Evolutionary conservation across 64 coral and sea anemone genomes (phyloP), one percentile per base, ranked within the genome.

Genomic region (Catalaphyllia jardinei): DNA sequence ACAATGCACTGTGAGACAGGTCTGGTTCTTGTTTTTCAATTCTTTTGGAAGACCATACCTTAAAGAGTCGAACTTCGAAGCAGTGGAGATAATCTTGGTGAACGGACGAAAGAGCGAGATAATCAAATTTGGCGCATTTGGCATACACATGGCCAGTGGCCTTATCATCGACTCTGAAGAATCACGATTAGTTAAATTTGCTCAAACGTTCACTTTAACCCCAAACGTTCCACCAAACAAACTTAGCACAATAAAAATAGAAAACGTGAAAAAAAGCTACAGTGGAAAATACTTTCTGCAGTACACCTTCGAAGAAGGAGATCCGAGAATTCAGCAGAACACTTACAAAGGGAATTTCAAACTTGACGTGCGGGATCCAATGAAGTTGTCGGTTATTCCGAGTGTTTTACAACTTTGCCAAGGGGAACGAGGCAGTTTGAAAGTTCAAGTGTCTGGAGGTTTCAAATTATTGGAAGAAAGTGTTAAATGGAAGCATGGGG

Each of bases 1-100:
- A 46, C 95, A 97, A 50, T 97, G 95, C 31, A 97, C 91, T 14
- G 92, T 97, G 4, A 88, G 95, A 24, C 95, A 97, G 31, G 95
- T 97, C 20, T 97, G 95, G 95, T 97, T 97, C 72, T 75, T 97
- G 2, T 91, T 97, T 55, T 87, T 97, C 33, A 82, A 82, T 49
- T 86, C 95, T 1, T 87, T 80, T 82, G 95, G 92, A 0, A 61
- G 90, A 24, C 91, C 95, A 10, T 90, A 92, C 31, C 25, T 97
- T 4, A 33, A 42, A 20, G 83, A 93, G 74, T 93, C 91, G 28
- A 97, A 93, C 42, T 65, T 83, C 13, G 73, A 90, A 29, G 91
- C 71, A 0, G 87, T 97, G 16, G 64, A 89, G 33, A 97, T 97
- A 59, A 49, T 79, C 31, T 57, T 97, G 7, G 79, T 93, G 35